phyloP scores from a whole-genome alignment of 2,797 vertebrate genomes.

The Lacerta agilis region DNA sequence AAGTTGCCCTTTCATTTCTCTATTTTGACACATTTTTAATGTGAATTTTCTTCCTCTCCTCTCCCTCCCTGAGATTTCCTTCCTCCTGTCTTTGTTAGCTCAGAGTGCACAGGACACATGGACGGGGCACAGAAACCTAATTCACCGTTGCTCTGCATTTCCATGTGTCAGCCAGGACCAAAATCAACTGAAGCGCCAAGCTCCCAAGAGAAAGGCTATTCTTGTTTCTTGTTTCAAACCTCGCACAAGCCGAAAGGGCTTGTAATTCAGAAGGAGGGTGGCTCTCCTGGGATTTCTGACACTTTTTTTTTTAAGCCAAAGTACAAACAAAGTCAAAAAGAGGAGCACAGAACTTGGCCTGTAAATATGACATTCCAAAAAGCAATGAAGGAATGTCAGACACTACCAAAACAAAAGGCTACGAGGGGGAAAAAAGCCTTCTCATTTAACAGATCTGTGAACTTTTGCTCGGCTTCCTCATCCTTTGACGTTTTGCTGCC shows the following conservation, averaged over 20 bases:
- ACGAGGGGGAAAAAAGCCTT: too few relatives aligned
- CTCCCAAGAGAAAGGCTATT: neutral
- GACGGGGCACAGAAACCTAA: neutral
- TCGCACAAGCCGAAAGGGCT: neutral
- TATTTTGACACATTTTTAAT: neutral
- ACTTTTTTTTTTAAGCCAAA: neutral
- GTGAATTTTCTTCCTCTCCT: neutral
- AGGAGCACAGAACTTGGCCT: neutral
- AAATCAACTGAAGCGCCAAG: neutral
- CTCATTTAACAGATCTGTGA: neutral
- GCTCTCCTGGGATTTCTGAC: slow-evolving; percentile 9
- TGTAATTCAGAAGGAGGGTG: neutral
- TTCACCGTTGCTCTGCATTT: neutral
- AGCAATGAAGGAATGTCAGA: neutral
- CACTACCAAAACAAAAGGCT: neutral
- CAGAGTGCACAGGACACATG: neutral
- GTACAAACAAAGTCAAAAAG: neutral
- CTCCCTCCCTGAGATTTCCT: neutral
- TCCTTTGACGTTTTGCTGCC: neutral
- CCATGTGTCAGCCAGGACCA: neutral
- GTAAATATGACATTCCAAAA: neutral
- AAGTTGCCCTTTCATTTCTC: neutral
- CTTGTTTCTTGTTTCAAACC: slow-evolving; percentile 4
- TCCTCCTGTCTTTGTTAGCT: neutral
- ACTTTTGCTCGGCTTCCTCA: neutral